Evolutionary conservation across 2,888 invertebrate species (phyloP).

Genomic region (Cryptocheilus praepositus): DNA sequence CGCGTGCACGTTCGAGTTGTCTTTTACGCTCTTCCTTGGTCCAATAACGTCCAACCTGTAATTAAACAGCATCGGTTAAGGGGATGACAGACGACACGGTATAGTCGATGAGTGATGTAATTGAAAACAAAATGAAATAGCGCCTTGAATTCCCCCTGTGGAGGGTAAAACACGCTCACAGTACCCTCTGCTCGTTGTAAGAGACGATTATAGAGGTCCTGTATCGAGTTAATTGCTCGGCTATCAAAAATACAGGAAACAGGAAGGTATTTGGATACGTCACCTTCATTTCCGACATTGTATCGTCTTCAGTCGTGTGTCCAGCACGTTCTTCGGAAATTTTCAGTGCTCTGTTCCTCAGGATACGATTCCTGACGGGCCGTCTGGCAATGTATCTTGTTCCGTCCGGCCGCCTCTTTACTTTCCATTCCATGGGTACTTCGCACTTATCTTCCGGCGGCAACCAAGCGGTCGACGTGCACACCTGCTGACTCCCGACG

Average conservation of each 20-base stretch:
- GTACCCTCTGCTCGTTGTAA: too few species aligned
- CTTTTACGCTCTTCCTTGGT: slow-evolving; percentile 84
- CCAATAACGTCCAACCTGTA: slow-evolving; percentile 83
- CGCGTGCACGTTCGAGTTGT: slow-evolving; percentile 83
- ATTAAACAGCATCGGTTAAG: neutral
- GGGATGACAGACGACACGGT: neutral
- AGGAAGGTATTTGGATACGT: neutral
- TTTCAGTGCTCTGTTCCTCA: slow-evolving; percentile 82
- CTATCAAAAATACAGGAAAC: too few species aligned
- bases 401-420: slow-evolving; percentile 85
- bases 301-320: slow-evolving; percentile 85
- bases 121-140: too few species aligned
- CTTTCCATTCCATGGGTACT: slow-evolving; percentile 83
- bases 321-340: slow-evolving; percentile 82
- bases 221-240: too few species aligned
- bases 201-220: too few species aligned
- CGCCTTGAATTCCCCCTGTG: too few species aligned
- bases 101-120: neutral
- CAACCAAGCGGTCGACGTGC: slow-evolving; percentile 57
- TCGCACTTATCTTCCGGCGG: slow-evolving; percentile 65
- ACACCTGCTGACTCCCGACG: slow-evolving; percentile 78
- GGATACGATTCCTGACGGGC: slow-evolving; percentile 81
- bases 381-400: slow-evolving; percentile 85
- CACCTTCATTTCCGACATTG: slow-evolving; percentile 85
- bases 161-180: too few species aligned